Percentiles rank a stretch among this genome's conserved stretches.
These are phyloP conservation scores for Todiramphus saurophagus DNA, from an alignment of 2,113 vertebrate genomes.

Conservation along the genomic window DNA sequence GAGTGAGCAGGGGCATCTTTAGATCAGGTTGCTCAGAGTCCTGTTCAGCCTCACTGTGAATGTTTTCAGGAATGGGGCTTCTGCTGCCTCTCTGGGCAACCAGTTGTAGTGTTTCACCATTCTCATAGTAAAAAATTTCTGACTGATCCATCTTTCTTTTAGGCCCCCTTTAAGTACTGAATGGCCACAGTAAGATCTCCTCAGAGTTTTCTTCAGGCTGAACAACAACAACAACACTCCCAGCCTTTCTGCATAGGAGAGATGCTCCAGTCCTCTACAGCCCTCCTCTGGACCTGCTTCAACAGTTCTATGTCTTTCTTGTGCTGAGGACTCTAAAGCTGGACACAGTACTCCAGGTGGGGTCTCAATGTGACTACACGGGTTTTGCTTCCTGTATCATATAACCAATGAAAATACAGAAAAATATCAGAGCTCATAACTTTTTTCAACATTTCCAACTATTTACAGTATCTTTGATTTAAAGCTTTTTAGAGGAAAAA, in stretches of 20 bases:
- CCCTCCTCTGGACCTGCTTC: not conserved
- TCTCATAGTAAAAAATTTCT: not conserved
- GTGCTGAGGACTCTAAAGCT: not conserved
- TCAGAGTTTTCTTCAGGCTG: not conserved
- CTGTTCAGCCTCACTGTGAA: not conserved
- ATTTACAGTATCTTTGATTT: not conserved
- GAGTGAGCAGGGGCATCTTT: not conserved
- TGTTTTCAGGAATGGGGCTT: not conserved
- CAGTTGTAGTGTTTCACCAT: not conserved
- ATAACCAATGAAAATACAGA: not conserved
- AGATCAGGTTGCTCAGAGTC: not conserved
- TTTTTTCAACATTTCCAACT: not conserved
- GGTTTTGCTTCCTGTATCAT: not conserved
- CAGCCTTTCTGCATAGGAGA: not conserved
- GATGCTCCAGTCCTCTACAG: not conserved
- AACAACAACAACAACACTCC: not conserved
- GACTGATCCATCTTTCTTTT: not conserved
- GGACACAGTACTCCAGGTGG: not conserved
- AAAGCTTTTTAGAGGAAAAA: slow-evolving; percentile 20
- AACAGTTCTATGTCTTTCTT: not conserved
- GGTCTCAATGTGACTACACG: not conserved
- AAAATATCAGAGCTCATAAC: not conserved
- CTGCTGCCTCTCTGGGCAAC: not conserved
- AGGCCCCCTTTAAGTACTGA: not conserved
- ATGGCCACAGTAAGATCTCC: not conserved